phyloP scores from a whole-genome alignment of 2,888 invertebrate species.

The Tetramorium bicarinatum region DNA sequence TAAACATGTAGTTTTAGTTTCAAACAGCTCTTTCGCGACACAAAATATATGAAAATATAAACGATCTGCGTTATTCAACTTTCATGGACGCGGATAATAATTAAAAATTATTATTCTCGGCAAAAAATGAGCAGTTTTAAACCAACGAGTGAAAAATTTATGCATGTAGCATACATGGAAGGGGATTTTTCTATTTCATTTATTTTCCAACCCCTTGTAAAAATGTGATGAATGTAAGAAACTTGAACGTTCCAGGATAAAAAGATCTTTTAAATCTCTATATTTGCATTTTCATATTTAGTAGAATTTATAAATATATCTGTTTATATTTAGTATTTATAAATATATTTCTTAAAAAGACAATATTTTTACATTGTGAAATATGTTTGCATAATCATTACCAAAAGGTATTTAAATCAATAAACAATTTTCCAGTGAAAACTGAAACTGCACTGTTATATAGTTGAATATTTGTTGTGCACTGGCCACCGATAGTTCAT shows the following conservation, averaged over 20 bases:
- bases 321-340: neutral
- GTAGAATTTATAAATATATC: neutral
- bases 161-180: neutral
- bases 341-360: neutral
- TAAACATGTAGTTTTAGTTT: slow-evolving; percentile 8
- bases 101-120: slow-evolving; percentile 24
- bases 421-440: slow-evolving; percentile 20
- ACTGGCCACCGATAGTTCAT: slow-evolving; percentile 27
- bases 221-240: neutral
- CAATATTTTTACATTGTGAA: neutral
- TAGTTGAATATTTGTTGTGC: slow-evolving; percentile 30
- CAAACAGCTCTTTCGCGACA: slow-evolving; percentile 2
- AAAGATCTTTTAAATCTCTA: neutral
- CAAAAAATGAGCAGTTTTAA: slow-evolving; percentile 5
- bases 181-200: neutral
- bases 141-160: neutral
- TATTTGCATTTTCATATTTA: neutral
- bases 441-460: neutral
- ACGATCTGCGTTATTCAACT: slow-evolving; percentile 5
- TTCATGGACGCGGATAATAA: neutral
- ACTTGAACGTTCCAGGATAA: neutral
- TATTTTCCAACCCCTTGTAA: neutral
- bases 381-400: neutral
- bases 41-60: neutral
- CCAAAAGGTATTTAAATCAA: neutral